Evolutionary conservation across 2,888 invertebrate species (phyloP), one percentile per base, ranked within the genome.

Genomic region (Platycheirus rosarum): DNA sequence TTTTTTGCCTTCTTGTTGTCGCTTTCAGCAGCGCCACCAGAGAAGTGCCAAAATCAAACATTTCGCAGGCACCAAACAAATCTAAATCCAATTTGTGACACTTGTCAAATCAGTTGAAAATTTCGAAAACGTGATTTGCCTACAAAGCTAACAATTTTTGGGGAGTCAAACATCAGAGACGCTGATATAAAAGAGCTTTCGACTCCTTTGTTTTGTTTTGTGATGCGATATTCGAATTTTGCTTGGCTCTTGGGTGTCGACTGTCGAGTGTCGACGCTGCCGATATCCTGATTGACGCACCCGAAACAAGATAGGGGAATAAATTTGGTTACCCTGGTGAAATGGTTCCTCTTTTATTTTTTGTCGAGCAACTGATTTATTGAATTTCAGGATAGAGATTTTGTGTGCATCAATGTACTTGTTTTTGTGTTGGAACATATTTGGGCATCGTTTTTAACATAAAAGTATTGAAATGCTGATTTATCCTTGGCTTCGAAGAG

Each of bases 1-100:
- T 37, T n/a, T 29, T 35, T 29, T 40, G 11, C 29, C 49, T 26
- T 48, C 40, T 14, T 40, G 11, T 57, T 57, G 14, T 46, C n/a
- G 55, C 40, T 65, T 42, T 6, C 11, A 32, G 20, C 44, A 18
- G 40, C 26, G 14, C 2, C 26, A 60, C 57, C n/a, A 60, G 16
- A 65, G 57, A 75, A 75, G 57, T 80, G 71, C 76, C 80, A 71
- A 76, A 82, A 71, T 75, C 80, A 82, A 82, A 82, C 71, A 82
- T 82, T 76, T 82, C 71, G 42, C 71, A 71, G 66, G 66, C 42
- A 80, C 76, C 76, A 82, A 82, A 82, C 80, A 82, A 82, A 82
- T 82, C 76, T 71, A 76, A 82, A 76, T 76, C 70, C 80, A 82
- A 82, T 82, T 82, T 76, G 80, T 82, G 80, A 76, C 80, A 82